Percentiles rank a stretch among this genome's conserved stretches.
Conservation (phyloP, 2,797 vertebrate genomes). For the Anolis apletophallus region DNA sequence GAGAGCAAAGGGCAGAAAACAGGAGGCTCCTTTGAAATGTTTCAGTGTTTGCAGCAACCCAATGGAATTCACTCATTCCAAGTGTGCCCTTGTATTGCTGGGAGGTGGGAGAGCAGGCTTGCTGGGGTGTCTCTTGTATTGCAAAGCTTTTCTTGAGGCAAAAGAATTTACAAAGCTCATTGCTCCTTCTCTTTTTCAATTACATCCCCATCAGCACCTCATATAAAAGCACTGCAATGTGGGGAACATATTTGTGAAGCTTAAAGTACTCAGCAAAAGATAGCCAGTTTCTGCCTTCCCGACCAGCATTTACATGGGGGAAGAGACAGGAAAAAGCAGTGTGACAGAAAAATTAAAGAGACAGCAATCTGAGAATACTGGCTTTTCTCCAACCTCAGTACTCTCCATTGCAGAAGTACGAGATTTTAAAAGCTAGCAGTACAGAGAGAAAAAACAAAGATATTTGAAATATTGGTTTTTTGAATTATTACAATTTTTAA, state of each 20-base stretch:
- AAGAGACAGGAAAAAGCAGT: background rate
- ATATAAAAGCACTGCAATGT: background rate
- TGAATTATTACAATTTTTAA: too few relatives aligned
- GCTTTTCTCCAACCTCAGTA: too few relatives aligned
- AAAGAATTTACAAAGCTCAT: background rate
- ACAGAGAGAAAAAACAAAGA: too few relatives aligned
- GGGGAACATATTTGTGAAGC: background rate
- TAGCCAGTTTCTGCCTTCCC: background rate
- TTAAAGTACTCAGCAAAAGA: background rate
- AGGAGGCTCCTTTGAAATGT: slow-evolving; percentile 26
- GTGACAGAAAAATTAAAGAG: background rate
- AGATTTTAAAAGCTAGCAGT: too few relatives aligned
- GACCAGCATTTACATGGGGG: background rate
- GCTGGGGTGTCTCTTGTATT: background rate
- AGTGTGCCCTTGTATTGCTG: slow-evolving; percentile 16
- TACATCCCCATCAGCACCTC: background rate
- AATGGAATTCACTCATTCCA: slow-evolving; percentile 29
- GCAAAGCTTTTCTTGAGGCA: background rate
- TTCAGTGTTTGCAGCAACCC: slow-evolving; percentile 11
- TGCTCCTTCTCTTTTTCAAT: background rate
- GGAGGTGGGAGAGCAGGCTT: slow-evolving; percentile 2
- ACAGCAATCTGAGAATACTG: too few relatives aligned
- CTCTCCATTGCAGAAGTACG: too few relatives aligned
- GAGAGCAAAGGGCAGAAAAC: background rate
- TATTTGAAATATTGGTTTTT: too few relatives aligned